Evolutionary conservation across 2,113 vertebrate species (phyloP), one percentile per base, ranked within the genome.

Genomic region (Harpagus bidentatus): DNA sequence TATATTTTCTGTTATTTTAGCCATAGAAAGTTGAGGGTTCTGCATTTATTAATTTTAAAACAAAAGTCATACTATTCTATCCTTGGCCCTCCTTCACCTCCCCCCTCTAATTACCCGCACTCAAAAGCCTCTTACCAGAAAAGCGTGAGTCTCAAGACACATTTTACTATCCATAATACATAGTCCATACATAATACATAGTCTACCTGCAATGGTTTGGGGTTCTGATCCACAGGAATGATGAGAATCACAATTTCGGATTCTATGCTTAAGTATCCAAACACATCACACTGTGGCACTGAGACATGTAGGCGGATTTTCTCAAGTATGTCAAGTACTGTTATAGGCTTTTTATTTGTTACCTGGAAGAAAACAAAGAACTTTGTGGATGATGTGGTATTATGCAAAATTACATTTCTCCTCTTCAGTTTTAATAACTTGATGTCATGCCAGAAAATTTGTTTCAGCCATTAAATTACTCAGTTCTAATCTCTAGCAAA

Each of bases 251-350:
- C 99, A 32, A 99, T 98, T 90, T 99, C 98, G 0, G 99, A 99
- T 79, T 99, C 98, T 42, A 99, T 99, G 97, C 99, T 99, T 90
- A 99, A 97, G 97, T 99, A 99, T 14, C 99, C 99, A 61, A 99
- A 99, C 7, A 99, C 98, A 8, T 99, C 99, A 55, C 99, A 99
- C 97, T 99, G 99, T 0, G 99, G 99, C 71, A 99, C 99, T 2
- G 99, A 99, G 83, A 99, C 98, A 1, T 99, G 99, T 53, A 98
- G 98, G 36, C 99, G 98, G 82, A 99, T 98, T 95, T 99, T 99
- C 84, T 98, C 98, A 70, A 99, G 99, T 61, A 99, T 98, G 91
- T 99, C 98, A 26, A 99, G 98, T 45, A 99, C 97, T 2, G 99
- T 99, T 95, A 99, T 98, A 0, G 99, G 99, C 96, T 98, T 98